Evolutionary conservation across 2,888 invertebrate genomes (phyloP).

Genomic region (Cabera pusaria): DNA sequence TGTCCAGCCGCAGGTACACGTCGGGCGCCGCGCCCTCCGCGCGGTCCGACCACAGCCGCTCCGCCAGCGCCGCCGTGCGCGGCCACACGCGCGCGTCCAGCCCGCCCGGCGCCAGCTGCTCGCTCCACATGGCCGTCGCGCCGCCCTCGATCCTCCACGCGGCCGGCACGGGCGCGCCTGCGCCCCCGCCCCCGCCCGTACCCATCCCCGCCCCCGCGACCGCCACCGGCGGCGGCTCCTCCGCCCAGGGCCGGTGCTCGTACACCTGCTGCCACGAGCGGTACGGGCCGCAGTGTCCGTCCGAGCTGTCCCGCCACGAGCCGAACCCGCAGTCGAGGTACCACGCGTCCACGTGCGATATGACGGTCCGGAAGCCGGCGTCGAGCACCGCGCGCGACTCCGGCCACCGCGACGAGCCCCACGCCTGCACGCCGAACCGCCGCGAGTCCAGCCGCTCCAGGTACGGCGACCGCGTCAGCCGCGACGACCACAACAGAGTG

Average conservation of each 20-base stretch:
- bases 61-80: constrained; percentile 90
- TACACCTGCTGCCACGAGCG: constrained; percentile 94
- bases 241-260: constrained; percentile 90
- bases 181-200: constrained; percentile 89
- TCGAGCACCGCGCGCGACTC: constrained; percentile 90
- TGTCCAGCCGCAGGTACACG: constrained; percentile 87
- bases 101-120: constrained; percentile 89
- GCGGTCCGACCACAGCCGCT: constrained; percentile 89
- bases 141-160: constrained; percentile 86
- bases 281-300: constrained; percentile 94
- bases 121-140: constrained; percentile 93
- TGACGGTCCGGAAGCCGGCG: constrained; percentile 89
- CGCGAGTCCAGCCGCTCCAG: constrained; percentile 80
- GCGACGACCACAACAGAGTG: constrained; percentile 90
- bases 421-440: constrained; percentile 88
- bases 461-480: constrained; percentile 89
- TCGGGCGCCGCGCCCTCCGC: constrained; percentile 78
- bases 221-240: constrained; percentile 44
- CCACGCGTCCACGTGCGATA: constrained; percentile 95
- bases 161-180: constrained; percentile 85
- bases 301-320: constrained; percentile 92
- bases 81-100: constrained; percentile 93
- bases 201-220: constrained; percentile 77
- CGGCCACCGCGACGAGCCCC: constrained; percentile 92
- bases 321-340: constrained; percentile 95